These are phyloP conservation scores for Psilopsiagon aymara DNA, from an alignment of 2,113 vertebrate genomes.

Conservation along the genomic window DNA sequence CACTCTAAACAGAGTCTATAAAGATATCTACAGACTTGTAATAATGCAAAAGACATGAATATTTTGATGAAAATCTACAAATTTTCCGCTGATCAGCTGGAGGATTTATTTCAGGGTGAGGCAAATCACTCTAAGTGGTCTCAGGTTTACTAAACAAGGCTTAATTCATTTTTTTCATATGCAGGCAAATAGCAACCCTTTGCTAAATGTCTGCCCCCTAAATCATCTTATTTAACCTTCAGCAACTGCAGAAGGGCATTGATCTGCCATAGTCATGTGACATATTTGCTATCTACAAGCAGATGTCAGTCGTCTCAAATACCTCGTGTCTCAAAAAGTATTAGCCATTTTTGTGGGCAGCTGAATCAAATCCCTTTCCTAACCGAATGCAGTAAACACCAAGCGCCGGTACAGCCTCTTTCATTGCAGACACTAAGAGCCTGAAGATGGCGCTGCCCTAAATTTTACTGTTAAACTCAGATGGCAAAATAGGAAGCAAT, in stretches of 20 bases:
- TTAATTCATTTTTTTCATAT: neutral
- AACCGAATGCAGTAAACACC: neutral
- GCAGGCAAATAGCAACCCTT: neutral
- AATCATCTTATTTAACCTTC: neutral
- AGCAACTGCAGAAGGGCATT: neutral
- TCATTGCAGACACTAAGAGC: neutral
- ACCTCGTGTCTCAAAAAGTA: fast-evolving
- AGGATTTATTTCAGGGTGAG: neutral
- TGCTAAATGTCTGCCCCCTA: neutral
- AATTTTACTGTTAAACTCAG: neutral
- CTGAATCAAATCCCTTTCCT: neutral
- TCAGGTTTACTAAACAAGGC: neutral
- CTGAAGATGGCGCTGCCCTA: neutral
- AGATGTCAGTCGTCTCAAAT: neutral
- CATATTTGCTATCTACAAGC: neutral
- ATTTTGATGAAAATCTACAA: neutral
- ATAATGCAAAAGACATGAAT: neutral
- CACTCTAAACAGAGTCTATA: neutral
- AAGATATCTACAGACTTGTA: neutral
- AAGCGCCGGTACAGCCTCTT: neutral
- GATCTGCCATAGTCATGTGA: neutral
- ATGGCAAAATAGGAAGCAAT: neutral
- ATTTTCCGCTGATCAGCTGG: neutral
- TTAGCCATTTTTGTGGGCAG: neutral
- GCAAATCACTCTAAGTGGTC: neutral